phyloP scores from a whole-genome alignment of 2,888 invertebrate genomes.

The Lasioglossum oenotherae region DNA sequence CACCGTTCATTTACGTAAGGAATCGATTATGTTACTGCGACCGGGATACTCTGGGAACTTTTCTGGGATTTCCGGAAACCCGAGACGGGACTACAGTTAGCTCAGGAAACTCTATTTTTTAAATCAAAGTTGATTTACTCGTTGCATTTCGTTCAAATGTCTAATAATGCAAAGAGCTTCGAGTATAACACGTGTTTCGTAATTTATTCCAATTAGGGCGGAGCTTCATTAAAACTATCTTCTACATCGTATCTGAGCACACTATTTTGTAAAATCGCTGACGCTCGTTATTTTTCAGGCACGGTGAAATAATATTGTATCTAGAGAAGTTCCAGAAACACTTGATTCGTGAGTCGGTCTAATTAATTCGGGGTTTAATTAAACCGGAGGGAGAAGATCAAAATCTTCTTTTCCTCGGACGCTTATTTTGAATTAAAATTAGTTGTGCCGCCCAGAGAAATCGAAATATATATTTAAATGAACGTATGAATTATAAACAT shows the following conservation, averaged over 20 bases:
- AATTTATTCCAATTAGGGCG: slow-evolving; percentile 5
- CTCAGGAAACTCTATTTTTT: background rate
- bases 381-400: background rate
- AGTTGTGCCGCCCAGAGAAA: background rate
- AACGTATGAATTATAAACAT: background rate
- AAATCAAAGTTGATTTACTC: no score
- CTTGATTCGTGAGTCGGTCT: background rate
- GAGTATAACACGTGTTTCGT: background rate
- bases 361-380: background rate
- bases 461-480: background rate
- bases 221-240: background rate
- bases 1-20: background rate
- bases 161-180: background rate
- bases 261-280: background rate
- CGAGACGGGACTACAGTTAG: background rate
- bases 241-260: background rate
- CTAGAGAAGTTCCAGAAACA: background rate
- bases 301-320: background rate
- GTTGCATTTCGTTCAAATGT: no score
- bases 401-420: background rate
- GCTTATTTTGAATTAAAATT: background rate
- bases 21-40: background rate
- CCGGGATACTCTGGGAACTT: background rate
- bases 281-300: background rate
- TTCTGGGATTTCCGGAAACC: background rate